Conservation (phyloP, 2,797 vertebrate species). For the Nyctibius grandis region DNA sequence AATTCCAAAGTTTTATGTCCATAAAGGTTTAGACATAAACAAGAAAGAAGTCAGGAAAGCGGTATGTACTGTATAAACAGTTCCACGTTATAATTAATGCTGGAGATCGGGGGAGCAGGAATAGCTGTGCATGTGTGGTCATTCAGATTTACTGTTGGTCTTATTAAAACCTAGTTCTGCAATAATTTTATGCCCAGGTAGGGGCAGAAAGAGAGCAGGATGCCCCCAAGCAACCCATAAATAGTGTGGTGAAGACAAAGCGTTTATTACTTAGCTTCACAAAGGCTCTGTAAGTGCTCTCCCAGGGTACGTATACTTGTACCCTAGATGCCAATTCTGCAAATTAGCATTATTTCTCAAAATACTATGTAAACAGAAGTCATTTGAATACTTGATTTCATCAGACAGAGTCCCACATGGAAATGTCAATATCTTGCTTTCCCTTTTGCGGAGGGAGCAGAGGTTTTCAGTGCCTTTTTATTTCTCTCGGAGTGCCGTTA, state of each 20-base stretch:
- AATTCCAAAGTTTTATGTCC: slow-evolving; percentile 64
- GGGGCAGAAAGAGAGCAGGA: slow-evolving; percentile 70
- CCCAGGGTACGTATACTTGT: slow-evolving; percentile 51
- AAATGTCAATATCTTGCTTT: slow-evolving; percentile 47
- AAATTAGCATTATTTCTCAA: slow-evolving; percentile 72
- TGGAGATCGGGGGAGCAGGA: slow-evolving; percentile 26
- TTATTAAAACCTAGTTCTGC: slow-evolving; percentile 65
- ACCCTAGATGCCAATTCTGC: slow-evolving; percentile 63
- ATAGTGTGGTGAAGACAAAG: slow-evolving; percentile 79
- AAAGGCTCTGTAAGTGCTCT: slow-evolving; percentile 72
- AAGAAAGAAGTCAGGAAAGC: slow-evolving; percentile 49
- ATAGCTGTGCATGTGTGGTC: slow-evolving; percentile 43
- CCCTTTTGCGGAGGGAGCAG: slow-evolving; percentile 23
- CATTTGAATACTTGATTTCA: slow-evolving; percentile 65
- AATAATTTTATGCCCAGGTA: slow-evolving; percentile 73
- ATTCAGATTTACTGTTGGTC: slow-evolving; percentile 71
- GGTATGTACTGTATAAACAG: slow-evolving; percentile 39
- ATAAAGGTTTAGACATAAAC: slow-evolving; percentile 65
- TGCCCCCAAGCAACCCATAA: slow-evolving; percentile 79
- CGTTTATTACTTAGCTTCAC: slow-evolving; percentile 75
- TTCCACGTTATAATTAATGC: slow-evolving; percentile 50
- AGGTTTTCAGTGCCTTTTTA: slow-evolving; percentile 51
- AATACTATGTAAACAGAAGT: slow-evolving; percentile 65
- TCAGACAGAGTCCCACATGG: slow-evolving; percentile 9
- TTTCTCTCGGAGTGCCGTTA: slow-evolving; percentile 40